Evolutionary conservation across 2,888 invertebrate species (phyloP).

Genomic region (Lasioglossum zephyrum): DNA sequence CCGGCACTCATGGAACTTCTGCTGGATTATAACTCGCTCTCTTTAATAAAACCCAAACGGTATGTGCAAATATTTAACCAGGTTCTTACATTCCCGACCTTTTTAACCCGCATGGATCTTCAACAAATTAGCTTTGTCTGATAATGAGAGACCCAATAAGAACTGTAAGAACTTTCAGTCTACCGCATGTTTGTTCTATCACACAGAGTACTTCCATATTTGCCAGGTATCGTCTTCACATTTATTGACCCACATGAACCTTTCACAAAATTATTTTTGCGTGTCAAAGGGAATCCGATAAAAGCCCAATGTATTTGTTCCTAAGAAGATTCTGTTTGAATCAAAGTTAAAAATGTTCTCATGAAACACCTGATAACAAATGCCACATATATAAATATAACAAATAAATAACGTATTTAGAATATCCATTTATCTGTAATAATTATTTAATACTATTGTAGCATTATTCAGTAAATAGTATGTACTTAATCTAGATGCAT

Average conservation of each 20-base stretch:
- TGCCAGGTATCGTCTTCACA: not conserved
- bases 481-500: not conserved
- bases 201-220: not conserved
- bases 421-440: no score
- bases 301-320: not conserved
- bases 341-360: no score
- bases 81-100: not conserved
- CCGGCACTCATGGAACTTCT: not conserved
- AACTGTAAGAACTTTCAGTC: not conserved
- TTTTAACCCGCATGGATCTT: not conserved
- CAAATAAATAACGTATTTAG: no score
- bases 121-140: not conserved
- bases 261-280: not conserved
- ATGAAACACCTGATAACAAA: no score
- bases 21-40: not conserved
- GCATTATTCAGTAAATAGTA: not conserved
- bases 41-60: not conserved
- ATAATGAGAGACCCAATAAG: not conserved
- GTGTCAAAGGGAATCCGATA: not conserved
- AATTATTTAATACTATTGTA: no score
- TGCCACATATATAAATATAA: no score
- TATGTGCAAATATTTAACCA: not conserved
- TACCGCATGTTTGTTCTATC: not conserved
- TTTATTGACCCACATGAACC: accelerated
- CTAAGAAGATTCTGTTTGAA: not conserved